phyloP scores from a whole-genome alignment of 2,797 vertebrate species.

The Glyptemys insculpta region DNA sequence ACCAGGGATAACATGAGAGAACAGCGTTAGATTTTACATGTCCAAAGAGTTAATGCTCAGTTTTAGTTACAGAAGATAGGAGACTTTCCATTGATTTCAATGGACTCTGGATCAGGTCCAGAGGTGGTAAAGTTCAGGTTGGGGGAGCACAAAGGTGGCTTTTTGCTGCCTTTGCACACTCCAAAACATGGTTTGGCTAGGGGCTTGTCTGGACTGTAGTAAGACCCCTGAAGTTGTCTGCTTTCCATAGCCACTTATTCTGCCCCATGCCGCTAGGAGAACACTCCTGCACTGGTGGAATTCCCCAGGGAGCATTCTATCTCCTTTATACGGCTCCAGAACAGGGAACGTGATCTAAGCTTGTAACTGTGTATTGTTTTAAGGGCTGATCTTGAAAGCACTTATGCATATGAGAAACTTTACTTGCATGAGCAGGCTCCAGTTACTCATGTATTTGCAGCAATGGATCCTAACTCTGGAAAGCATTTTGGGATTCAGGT shows the following conservation, averaged over 20 bases:
- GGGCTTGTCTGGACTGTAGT: neutral
- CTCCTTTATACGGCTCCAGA: neutral
- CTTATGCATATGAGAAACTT: neutral
- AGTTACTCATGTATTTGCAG: neutral
- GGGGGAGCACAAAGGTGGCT: accelerated
- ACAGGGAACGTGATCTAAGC: neutral
- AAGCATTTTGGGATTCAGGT: neutral
- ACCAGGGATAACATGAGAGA: neutral
- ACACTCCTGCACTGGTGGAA: neutral
- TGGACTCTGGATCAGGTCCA: neutral
- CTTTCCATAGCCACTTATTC: neutral
- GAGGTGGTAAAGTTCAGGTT: neutral
- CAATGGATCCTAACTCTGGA: neutral
- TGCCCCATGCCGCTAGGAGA: neutral
- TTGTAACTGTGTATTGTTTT: accelerated
- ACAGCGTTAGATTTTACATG: neutral
- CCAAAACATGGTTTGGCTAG: neutral
- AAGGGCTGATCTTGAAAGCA: neutral
- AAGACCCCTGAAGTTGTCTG: neutral
- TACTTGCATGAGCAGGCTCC: neutral
- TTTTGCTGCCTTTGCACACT: neutral
- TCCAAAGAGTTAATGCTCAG: neutral
- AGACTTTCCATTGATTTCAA: neutral
- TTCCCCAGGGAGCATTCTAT: neutral
- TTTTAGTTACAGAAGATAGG: neutral